Percentiles rank a stretch among this genome's conserved stretches.
Evolutionary conservation across 1,140 invertebrate species (phyloP).

Genomic region (Rhyacophila brunnea): DNA sequence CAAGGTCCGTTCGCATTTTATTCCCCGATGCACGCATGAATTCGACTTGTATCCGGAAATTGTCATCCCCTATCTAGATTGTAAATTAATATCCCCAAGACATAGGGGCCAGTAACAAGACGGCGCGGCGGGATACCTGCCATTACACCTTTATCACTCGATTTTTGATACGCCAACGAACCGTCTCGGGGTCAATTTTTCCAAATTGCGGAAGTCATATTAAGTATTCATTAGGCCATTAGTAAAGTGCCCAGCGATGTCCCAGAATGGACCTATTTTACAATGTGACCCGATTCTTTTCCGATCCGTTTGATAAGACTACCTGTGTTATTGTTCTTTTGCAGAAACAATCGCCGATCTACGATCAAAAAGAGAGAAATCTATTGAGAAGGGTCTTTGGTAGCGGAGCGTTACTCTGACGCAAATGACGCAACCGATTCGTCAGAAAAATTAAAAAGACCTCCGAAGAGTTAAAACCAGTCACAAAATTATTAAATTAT

Average conservation of each 20-base stretch:
- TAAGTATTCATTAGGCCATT: constrained; percentile 30
- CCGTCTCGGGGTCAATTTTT: not conserved
- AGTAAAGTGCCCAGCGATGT: constrained; percentile 10
- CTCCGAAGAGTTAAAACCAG: too few species aligned
- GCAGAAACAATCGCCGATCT: too few species aligned
- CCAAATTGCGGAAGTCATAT: not conserved
- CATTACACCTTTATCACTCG: constrained; percentile 21
- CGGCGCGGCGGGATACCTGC: constrained; percentile 1
- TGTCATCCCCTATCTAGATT: constrained; percentile 30
- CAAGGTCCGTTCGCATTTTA: not conserved
- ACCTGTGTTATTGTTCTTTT: too few species aligned
- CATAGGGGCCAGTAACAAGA: constrained; percentile 20
- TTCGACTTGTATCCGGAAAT: constrained; percentile 17
- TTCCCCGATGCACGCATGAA: constrained; percentile 20
- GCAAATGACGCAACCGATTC: too few species aligned
- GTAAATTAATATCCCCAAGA: constrained; percentile 32
- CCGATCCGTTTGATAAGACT: too few species aligned
- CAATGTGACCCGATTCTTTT: too few species aligned
- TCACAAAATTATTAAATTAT: too few species aligned
- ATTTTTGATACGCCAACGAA: not conserved
- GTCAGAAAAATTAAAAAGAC: too few species aligned
- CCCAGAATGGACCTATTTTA: too few species aligned
- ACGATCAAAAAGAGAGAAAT: too few species aligned
- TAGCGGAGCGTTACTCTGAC: too few species aligned
- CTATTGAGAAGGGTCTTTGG: too few species aligned